A percentile compares a stretch with the other conserved stretches of the same genome.
phyloP scores from a whole-genome alignment of 2,888 invertebrate species.

The Actias luna region DNA sequence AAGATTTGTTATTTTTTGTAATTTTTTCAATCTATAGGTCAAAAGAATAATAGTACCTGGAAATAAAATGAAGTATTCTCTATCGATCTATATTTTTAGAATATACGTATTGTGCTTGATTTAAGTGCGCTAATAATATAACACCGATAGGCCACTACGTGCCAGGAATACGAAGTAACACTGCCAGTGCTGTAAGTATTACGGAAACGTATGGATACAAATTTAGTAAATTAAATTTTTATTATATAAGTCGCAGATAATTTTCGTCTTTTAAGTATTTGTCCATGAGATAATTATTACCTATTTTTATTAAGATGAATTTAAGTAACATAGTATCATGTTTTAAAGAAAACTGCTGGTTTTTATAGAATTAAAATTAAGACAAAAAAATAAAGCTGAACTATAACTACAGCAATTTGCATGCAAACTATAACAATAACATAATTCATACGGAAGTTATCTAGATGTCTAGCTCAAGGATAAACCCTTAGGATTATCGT shows the following conservation, averaged over 20 bases:
- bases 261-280: neutral
- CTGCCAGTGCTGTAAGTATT: slow-evolving; percentile 7
- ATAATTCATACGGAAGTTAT: neutral
- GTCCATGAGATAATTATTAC: neutral
- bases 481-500: slow-evolving; percentile 55
- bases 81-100: slow-evolving; percentile 4
- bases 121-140: slow-evolving; percentile 50
- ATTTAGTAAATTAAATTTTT: slow-evolving; percentile 4
- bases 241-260: neutral
- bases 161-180: slow-evolving; percentile 44
- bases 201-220: slow-evolving; percentile 3
- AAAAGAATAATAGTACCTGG: neutral
- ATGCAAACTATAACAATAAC: neutral
- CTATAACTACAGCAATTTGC: neutral
- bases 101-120: slow-evolving; percentile 48
- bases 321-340: neutral
- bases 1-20: too few species aligned
- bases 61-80: neutral
- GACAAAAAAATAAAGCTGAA: neutral
- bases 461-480: slow-evolving; percentile 5
- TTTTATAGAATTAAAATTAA: neutral
- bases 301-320: neutral
- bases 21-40: too few species aligned
- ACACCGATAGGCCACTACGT: slow-evolving; percentile 43
- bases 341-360: neutral